These are phyloP conservation scores for Adineta ricciae DNA, from an alignment of 2,888 invertebrate species.

Conservation along the genomic window DNA sequence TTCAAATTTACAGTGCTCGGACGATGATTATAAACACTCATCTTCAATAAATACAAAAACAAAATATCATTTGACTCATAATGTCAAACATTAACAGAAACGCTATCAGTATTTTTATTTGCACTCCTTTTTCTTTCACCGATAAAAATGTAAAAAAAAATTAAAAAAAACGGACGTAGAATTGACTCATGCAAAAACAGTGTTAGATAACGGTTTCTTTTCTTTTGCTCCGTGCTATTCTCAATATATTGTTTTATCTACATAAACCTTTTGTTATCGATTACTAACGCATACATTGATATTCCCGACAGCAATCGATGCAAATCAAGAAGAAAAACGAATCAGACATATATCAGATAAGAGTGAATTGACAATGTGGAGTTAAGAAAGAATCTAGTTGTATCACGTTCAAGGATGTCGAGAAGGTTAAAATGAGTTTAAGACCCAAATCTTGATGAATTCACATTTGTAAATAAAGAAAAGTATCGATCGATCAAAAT, in stretches of 20 bases:
- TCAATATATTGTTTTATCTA: not conserved
- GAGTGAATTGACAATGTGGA: not conserved
- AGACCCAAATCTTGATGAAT: not conserved
- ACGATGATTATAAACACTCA: not conserved
- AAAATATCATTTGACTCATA: not conserved
- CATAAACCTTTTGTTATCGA: not conserved
- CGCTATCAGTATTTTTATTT: not conserved
- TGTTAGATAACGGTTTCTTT: not conserved
- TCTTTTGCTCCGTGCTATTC: not conserved
- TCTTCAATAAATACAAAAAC: not conserved
- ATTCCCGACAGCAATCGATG: not conserved
- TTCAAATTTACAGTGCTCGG: not conserved
- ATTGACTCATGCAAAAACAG: not conserved
- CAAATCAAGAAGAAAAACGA: not conserved
- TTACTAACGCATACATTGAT: not conserved
- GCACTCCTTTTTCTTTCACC: not conserved
- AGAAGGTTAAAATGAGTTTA: not conserved
- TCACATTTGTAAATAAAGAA: not conserved
- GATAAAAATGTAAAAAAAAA: not conserved
- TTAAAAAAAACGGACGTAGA: not conserved
- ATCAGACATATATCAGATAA: not conserved
- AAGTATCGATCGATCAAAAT: not conserved
- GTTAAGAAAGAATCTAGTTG: not conserved
- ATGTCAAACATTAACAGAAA: not conserved
- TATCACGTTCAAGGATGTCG: not conserved